Base-by-base conservation (phyloP, 2,888 invertebrate genomes). In the Andrena flavipes region DNA sequence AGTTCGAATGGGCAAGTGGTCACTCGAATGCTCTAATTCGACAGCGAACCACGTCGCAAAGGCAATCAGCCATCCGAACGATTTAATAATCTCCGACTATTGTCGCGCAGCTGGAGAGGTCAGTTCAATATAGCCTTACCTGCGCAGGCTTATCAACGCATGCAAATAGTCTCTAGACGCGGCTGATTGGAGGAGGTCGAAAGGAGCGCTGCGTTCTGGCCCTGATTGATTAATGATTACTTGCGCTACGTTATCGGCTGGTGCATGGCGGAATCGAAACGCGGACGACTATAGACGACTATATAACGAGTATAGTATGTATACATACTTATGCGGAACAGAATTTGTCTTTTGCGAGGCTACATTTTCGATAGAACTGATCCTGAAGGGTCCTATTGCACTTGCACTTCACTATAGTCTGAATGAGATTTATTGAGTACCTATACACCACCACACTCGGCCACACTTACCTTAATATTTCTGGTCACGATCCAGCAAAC, bases 31-130 rank as follows among this genome's bases (percentile, higher is more conserved):
- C 2, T 48, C 48, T 68, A 75, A 76, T 76, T 80, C 75, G 63
- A 80, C 42, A 71, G 26, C 73, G 77, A 76, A 71, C 59, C 80
- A 77, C 51, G 68, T 26, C 64, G 71, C 63, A 68, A 70, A 79
- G 76, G 54, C 75, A 80, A 87, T 87, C 82, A 82, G 48, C 68
- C 49, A 60, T 65, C 62, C 77, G 70, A 87, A 87, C 84, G 74
- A 85, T 80, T 82, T 88, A 88, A 88, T 77, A 80, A 88, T 82
- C 76, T 56, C 35, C 26, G 76, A 84, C 80, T 73, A 85, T 82
- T 74, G 69, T 67, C 29, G 60, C 76, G 56, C 76, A 72, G 78
- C 64, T 87, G 76, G 76, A 84, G 74, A 62, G 60, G 64, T 74
- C 81, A 74, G 75, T 69, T 59, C 67, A 72, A 76, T 81, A 48